Conservation (phyloP, 2,797 vertebrate species). For the Hypotaenidia philippensis region DNA sequence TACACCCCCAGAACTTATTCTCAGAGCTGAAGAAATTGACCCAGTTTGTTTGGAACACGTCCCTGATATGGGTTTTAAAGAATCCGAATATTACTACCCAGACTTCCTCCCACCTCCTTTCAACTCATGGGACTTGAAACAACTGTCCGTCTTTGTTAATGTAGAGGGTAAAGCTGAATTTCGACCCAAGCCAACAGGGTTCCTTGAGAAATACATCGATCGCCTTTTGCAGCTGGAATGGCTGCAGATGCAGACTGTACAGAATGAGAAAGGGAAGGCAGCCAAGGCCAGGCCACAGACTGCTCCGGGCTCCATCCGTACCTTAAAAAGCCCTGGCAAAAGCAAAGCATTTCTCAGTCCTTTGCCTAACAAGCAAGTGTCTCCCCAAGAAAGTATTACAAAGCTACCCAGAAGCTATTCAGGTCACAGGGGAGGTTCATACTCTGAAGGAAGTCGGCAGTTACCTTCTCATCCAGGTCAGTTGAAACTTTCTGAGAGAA, state of each 20-base stretch:
- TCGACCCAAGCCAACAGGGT: constrained; percentile 73
- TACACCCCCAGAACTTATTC: constrained; percentile 86
- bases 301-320: constrained; percentile 46
- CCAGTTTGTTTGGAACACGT: constrained; percentile 50
- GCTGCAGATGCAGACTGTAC: constrained; percentile 87
- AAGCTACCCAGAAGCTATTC: constrained; percentile 44
- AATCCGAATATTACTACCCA: constrained; percentile 78
- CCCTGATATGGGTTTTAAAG: constrained; percentile 57
- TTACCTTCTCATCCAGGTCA: not conserved
- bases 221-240: constrained; percentile 91
- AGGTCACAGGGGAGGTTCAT: constrained; percentile 17
- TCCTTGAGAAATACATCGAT: constrained; percentile 87
- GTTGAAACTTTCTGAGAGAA: not conserved
- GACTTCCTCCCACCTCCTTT: constrained; percentile 93
- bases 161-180: constrained; percentile 74
- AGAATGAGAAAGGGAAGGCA: constrained; percentile 79
- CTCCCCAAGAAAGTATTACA: not conserved
- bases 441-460: not conserved
- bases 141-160: constrained; percentile 85
- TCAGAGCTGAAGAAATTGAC: constrained; percentile 88
- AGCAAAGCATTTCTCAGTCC: constrained; percentile 37
- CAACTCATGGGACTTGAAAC: constrained; percentile 89
- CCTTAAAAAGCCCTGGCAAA: constrained; percentile 73
- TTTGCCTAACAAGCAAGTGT: not conserved
- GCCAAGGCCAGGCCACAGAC: constrained; percentile 76